These are phyloP conservation scores for Bovichtus variegatus DNA, from an alignment of 2,797 vertebrate species.

Conservation along the genomic window DNA sequence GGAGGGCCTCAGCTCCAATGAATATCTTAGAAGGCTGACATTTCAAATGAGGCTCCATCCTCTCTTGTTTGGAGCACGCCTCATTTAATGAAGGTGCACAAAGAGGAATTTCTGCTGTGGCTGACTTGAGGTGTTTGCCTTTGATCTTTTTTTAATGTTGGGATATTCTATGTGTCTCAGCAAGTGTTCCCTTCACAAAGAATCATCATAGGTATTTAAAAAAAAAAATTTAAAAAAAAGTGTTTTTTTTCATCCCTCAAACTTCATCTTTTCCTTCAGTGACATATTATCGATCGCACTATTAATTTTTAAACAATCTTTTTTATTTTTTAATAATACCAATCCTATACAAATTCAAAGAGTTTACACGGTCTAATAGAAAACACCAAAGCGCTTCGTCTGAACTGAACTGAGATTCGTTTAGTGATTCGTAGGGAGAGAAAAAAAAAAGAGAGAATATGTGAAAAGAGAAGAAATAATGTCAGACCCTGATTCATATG, in stretches of 20 bases:
- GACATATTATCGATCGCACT: slow-evolving; percentile 23
- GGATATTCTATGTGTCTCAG: slow-evolving; percentile 16
- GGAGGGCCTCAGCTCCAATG: slow-evolving; percentile 80
- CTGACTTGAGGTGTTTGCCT: slow-evolving; percentile 53
- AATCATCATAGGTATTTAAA: slow-evolving; percentile 9
- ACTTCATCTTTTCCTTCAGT: slow-evolving; percentile 19
- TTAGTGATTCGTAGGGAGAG: slow-evolving; percentile 9
- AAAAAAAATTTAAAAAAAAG: slow-evolving; percentile 26
- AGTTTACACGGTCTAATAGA: slow-evolving; percentile 23
- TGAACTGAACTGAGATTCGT: slow-evolving; percentile 6
- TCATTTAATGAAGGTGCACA: slow-evolving; percentile 70
- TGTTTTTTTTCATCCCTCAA: slow-evolving; percentile 18
- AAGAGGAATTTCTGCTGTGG: slow-evolving; percentile 48
- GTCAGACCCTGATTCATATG: slow-evolving; percentile 52
- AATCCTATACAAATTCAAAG: slow-evolving; percentile 17
- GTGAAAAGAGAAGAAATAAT: slow-evolving; percentile 22
- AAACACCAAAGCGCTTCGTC: slow-evolving; percentile 1
- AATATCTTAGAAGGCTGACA: slow-evolving; percentile 79
- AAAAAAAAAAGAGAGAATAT: background rate
- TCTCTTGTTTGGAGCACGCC: slow-evolving; percentile 70
- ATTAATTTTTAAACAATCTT: background rate
- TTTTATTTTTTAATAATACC: too few species aligned
- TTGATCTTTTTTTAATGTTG: slow-evolving; percentile 60
- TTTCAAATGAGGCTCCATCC: slow-evolving; percentile 74
- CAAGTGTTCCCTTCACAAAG: slow-evolving; percentile 22